Evolutionary conservation across 2,888 invertebrate genomes (phyloP).

Genomic region (Cryptophagus acutangulus): DNA sequence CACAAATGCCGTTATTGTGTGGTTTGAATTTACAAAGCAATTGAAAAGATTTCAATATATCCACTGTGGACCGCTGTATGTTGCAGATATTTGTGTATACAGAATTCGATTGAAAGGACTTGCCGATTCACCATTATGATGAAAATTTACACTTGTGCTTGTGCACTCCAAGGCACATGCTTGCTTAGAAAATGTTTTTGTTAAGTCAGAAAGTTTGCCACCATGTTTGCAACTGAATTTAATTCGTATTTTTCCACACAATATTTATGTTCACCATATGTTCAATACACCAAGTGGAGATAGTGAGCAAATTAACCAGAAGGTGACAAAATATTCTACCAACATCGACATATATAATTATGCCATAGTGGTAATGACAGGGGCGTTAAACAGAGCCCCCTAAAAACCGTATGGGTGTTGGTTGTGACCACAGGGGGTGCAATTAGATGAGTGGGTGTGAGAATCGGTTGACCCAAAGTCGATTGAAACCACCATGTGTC

Average conservation of each 20-base stretch:
- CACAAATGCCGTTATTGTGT: constrained; percentile 47
- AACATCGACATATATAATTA: no score
- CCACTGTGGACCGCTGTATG: constrained; percentile 44
- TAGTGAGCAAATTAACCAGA: no score
- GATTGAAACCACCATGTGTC: constrained; percentile 1
- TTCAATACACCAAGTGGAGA: no score
- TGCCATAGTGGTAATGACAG: constrained; percentile 2
- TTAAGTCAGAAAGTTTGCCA: constrained; percentile 43
- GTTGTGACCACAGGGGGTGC: not conserved
- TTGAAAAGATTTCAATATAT: constrained; percentile 50
- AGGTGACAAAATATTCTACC: no score
- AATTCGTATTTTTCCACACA: constrained; percentile 46
- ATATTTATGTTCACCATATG: no score
- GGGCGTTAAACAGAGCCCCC: not conserved
- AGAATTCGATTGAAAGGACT: constrained; percentile 48
- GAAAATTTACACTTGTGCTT: constrained; percentile 51
- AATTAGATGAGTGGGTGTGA: constrained; percentile 3
- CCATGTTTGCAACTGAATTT: constrained; percentile 44
- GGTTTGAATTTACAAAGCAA: constrained; percentile 50
- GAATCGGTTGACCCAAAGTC: constrained; percentile 2
- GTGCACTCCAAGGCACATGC: constrained; percentile 49
- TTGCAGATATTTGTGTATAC: constrained; percentile 46
- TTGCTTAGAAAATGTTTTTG: constrained; percentile 40
- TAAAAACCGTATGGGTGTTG: constrained; percentile 1
- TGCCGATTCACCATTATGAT: constrained; percentile 48